Conservation (phyloP, 2,113 vertebrate genomes). For the Perca schrenkii region DNA sequence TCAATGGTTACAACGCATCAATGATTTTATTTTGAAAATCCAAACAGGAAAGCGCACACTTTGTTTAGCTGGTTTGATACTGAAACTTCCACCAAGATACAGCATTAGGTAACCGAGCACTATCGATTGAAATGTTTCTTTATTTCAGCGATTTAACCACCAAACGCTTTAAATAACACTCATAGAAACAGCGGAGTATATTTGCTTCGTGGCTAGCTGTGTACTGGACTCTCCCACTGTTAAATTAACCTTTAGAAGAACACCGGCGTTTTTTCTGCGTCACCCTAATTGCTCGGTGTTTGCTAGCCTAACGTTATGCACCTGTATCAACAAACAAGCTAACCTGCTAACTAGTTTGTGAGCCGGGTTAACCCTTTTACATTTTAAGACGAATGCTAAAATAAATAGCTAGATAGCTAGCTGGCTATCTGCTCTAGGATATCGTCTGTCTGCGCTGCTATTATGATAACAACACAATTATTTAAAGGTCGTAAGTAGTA, state of each 20-base stretch:
- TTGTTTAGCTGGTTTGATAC: background rate
- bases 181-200: background rate
- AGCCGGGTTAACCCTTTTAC: background rate
- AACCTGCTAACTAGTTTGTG: background rate
- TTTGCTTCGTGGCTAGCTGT: accelerated
- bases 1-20: background rate
- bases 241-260: background rate
- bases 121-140: accelerated
- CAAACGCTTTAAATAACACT: accelerated
- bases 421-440: no score
- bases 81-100: background rate
- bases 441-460: no score
- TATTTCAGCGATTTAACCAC: background rate
- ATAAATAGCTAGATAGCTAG: no score
- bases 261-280: slow-evolving; percentile 42
- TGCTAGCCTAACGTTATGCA: background rate
- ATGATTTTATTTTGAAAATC: slow-evolving; percentile 50
- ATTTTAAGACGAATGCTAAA: background rate
- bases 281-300: background rate
- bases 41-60: background rate
- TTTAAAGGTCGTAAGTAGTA: no score
- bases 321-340: slow-evolving; percentile 10
- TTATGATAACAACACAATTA: no score
- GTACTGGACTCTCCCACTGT: background rate
- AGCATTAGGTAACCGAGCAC: background rate